Conservation (phyloP, 30 jellyfish, hydroid and myxozoan genomes). For the Hydractinia echinata region DNA sequence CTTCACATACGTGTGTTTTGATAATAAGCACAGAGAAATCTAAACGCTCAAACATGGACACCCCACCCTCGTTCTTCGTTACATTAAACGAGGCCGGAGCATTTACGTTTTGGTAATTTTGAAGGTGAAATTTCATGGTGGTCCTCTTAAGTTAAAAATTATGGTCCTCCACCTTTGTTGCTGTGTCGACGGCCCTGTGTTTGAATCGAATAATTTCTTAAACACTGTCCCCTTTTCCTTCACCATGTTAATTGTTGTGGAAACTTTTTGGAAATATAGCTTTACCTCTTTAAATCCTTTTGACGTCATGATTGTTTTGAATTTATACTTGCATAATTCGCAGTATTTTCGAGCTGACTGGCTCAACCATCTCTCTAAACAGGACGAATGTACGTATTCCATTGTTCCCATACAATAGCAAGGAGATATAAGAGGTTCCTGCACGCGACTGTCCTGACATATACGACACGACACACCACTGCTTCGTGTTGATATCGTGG, state of each 20-base stretch:
- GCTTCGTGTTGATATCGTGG: slow-evolving; percentile 22
- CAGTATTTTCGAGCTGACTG: slow-evolving; percentile 72
- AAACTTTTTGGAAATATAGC: background rate
- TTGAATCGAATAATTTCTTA: background rate
- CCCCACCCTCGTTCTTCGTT: too few relatives aligned
- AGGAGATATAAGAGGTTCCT: slow-evolving; percentile 59
- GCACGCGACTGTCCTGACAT: slow-evolving; percentile 62
- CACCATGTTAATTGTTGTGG: too few relatives aligned
- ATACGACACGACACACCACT: slow-evolving; percentile 58
- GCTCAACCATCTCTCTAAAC: slow-evolving; percentile 84
- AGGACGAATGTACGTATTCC: slow-evolving; percentile 60
- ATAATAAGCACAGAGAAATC: too few relatives aligned
- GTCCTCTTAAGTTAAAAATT: too few relatives aligned
- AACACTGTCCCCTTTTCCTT: too few relatives aligned
- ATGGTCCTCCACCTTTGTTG: too few relatives aligned
- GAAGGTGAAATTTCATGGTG: too few relatives aligned
- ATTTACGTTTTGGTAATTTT: too few relatives aligned
- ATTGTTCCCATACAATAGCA: slow-evolving; percentile 78
- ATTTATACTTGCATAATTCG: slow-evolving; percentile 71
- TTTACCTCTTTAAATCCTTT: slow-evolving; percentile 5
- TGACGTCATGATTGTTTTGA: slow-evolving; percentile 28
- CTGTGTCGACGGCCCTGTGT: too few relatives aligned
- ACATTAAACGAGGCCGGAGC: too few relatives aligned
- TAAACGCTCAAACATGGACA: too few relatives aligned
- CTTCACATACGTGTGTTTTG: too few relatives aligned